Evolutionary conservation across 2,113 vertebrate genomes (phyloP).

Genomic region (Haplotaxodon microlepis): DNA sequence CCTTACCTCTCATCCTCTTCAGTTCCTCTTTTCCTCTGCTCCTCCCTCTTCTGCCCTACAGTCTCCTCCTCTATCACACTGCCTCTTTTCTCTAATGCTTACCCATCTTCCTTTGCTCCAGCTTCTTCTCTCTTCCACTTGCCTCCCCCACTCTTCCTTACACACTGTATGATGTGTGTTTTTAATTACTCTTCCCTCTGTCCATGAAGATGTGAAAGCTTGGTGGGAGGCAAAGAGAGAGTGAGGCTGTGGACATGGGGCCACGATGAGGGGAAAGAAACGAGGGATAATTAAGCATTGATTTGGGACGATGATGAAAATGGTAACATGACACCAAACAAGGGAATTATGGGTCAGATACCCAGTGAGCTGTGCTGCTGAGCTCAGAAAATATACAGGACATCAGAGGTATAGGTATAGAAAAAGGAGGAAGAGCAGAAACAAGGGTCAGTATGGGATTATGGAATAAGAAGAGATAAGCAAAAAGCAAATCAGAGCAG

Average conservation of each 20-base stretch:
- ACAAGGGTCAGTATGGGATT: background rate
- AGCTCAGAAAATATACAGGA: conserved; percentile 7
- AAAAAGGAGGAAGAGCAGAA: background rate
- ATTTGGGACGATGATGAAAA: conserved; percentile 63
- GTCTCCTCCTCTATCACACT: background rate
- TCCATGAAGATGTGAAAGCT: background rate
- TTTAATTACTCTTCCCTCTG: conserved; percentile 29
- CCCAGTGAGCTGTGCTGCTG: conserved; percentile 23
- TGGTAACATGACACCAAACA: conserved; percentile 35
- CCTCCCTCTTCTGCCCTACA: background rate
- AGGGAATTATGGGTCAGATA: conserved; percentile 30
- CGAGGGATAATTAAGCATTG: conserved; percentile 64
- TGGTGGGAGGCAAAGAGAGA: background rate
- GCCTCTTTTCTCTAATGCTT: background rate
- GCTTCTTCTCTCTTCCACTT: background rate
- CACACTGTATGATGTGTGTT: background rate
- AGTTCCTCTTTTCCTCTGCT: background rate
- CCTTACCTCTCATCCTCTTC: background rate
- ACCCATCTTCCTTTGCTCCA: background rate
- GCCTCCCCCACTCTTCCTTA: background rate
- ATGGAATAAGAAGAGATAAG: background rate
- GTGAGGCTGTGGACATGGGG: background rate
- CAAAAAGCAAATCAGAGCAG: background rate
- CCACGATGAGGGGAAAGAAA: background rate
- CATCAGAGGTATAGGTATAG: background rate